Evolutionary conservation across 35 echinoderm and acorn worm genomes (phyloP).

Genomic region (Apostichopus californicus): DNA sequence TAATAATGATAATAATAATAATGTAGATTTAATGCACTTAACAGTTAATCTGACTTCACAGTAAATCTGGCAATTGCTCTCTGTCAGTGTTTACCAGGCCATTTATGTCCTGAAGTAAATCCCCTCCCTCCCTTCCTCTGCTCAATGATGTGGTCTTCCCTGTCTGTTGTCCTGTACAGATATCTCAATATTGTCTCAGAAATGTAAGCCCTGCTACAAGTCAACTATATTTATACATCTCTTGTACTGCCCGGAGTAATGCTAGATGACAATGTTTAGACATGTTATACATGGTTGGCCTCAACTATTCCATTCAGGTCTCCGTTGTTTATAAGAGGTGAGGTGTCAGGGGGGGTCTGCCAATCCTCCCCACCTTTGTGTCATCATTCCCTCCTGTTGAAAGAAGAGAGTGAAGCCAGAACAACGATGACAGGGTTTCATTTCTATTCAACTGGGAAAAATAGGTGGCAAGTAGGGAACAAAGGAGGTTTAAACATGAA

Average conservation of each 20-base stretch:
- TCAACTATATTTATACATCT: slow-evolving; percentile 1
- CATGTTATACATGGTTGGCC: slow-evolving; percentile 55
- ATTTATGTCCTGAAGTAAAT: too few relatives aligned
- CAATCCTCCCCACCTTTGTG: not conserved
- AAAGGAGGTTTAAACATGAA: too few relatives aligned
- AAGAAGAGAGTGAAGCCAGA: not conserved
- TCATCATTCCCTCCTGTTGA: not conserved
- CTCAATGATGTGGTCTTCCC: too few relatives aligned
- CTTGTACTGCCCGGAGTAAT: slow-evolving; percentile 13
- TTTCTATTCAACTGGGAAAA: too few relatives aligned
- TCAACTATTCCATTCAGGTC: not conserved
- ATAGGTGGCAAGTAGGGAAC: too few relatives aligned
- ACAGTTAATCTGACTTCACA: not conserved
- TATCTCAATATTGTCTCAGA: too few relatives aligned
- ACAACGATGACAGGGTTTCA: not conserved
- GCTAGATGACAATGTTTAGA: slow-evolving; percentile 49
- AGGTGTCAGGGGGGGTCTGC: not conserved
- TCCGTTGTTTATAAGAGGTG: not conserved
- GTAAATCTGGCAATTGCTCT: too few relatives aligned
- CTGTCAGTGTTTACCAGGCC: too few relatives aligned
- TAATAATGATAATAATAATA: too few relatives aligned
- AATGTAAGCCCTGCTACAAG: not conserved
- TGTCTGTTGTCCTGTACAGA: too few relatives aligned
- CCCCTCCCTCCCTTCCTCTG: too few relatives aligned
- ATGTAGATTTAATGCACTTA: not conserved